Conservation (phyloP, 2,113 vertebrate genomes). For the Cochlearius cochlearius region DNA sequence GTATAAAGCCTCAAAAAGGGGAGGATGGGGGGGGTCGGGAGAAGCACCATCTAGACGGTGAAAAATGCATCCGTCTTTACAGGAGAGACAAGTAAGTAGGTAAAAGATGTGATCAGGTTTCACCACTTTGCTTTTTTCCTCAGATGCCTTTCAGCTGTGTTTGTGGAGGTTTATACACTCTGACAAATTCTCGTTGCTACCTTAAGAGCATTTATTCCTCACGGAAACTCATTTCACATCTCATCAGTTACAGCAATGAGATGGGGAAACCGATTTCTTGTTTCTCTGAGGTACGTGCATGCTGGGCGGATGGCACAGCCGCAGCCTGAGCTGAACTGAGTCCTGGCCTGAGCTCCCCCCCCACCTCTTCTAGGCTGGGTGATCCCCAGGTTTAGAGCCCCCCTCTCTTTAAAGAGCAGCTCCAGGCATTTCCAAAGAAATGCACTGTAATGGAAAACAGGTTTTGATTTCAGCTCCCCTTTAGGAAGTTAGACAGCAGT, state of each 20-base stretch:
- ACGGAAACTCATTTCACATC: constrained; percentile 63
- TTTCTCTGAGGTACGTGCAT: constrained; percentile 10
- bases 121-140: not conserved
- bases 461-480: not conserved
- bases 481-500: not conserved
- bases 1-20: not conserved
- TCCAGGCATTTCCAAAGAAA: not conserved
- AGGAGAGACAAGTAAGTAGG: not conserved
- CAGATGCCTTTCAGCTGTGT: not conserved
- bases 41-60: not conserved
- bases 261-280: not conserved
- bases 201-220: constrained; percentile 37
- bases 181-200: constrained; percentile 45
- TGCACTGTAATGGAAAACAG: not conserved
- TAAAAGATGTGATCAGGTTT: not conserved
- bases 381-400: not conserved
- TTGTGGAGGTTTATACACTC: not conserved
- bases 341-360: not conserved
- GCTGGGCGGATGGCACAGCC: not conserved
- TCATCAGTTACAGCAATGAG: constrained; percentile 48
- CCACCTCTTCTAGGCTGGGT: not conserved
- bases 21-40: not conserved
- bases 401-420: not conserved
- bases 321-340: not conserved
- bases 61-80: not conserved